A percentile compares a stretch with the other conserved stretches of the same genome.
Conservation (phyloP, 2,113 vertebrate genomes). For the Probosciger aterrimus region DNA sequence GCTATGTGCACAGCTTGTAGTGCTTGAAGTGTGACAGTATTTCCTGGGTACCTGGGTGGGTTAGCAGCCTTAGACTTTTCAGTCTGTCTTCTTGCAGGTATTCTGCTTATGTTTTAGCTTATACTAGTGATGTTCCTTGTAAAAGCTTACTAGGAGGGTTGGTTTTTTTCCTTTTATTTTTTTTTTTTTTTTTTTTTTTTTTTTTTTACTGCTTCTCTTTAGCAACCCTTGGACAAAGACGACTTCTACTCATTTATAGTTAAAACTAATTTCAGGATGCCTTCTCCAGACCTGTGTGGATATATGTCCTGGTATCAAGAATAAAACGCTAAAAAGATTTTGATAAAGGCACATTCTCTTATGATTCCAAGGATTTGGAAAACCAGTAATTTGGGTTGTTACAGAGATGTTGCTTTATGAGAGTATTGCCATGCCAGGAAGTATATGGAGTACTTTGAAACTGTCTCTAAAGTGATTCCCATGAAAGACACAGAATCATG, state of each 20-base stretch:
- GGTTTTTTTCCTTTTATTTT: accelerated
- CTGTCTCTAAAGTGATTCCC: neutral
- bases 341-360: neutral
- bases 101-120: neutral
- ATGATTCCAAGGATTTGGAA: neutral
- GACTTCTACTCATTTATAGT: neutral
- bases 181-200: too few species aligned
- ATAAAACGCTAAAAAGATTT: neutral
- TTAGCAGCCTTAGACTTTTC: neutral
- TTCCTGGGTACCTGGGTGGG: neutral
- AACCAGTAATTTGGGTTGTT: neutral
- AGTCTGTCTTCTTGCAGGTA: neutral
- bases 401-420: neutral
- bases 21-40: neutral
- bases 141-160: neutral
- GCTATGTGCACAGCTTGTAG: accelerated
- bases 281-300: neutral
- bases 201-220: neutral
- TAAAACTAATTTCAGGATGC: neutral
- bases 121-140: neutral
- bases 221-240: neutral
- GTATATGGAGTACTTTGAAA: neutral
- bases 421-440: neutral
- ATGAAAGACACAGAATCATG: neutral
- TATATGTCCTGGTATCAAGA: neutral